A percentile compares a stretch with the other conserved stretches of the same genome.
Evolutionary conservation across 2,888 invertebrate species (phyloP).

Genomic region (Celastrina argiolus): DNA sequence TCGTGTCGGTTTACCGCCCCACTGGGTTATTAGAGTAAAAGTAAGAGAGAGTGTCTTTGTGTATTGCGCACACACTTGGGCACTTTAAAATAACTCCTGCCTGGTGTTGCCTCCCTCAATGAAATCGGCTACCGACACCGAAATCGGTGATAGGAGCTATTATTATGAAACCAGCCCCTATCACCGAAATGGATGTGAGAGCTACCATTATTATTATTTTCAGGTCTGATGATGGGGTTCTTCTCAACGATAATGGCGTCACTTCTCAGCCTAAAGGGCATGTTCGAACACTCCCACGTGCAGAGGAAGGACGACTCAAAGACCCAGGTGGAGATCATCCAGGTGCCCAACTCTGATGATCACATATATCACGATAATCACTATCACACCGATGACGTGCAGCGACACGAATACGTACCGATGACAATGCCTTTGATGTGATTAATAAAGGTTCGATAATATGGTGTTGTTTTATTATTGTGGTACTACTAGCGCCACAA

Average conservation of each 20-base stretch:
- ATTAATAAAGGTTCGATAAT: not conserved
- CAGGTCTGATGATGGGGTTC: slow-evolving; percentile 66
- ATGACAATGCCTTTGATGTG: not conserved
- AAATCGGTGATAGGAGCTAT: too few relatives aligned
- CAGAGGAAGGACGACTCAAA: slow-evolving; percentile 59
- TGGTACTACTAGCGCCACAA: too few relatives aligned
- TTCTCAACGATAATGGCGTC: slow-evolving; percentile 78
- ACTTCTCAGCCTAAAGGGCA: slow-evolving; percentile 78
- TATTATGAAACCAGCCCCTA: too few relatives aligned
- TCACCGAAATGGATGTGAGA: too few relatives aligned
- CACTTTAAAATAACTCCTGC: too few relatives aligned
- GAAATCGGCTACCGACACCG: too few relatives aligned
- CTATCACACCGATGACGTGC: slow-evolving; percentile 36
- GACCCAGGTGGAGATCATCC: slow-evolving; percentile 62
- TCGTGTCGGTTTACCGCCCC: too few relatives aligned
- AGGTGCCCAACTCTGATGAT: slow-evolving; percentile 56
- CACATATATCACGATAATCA: slow-evolving; percentile 61
- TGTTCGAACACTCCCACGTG: slow-evolving; percentile 58
- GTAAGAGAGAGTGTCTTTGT: too few relatives aligned
- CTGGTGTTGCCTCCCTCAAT: too few relatives aligned
- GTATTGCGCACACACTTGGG: too few relatives aligned
- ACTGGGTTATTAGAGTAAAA: too few relatives aligned
- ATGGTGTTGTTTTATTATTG: too few relatives aligned
- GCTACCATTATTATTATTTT: not conserved
- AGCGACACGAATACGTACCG: slow-evolving; percentile 43